Evolutionary conservation across 2,888 invertebrate genomes (phyloP).

Genomic region (Tenthredo notha): DNA sequence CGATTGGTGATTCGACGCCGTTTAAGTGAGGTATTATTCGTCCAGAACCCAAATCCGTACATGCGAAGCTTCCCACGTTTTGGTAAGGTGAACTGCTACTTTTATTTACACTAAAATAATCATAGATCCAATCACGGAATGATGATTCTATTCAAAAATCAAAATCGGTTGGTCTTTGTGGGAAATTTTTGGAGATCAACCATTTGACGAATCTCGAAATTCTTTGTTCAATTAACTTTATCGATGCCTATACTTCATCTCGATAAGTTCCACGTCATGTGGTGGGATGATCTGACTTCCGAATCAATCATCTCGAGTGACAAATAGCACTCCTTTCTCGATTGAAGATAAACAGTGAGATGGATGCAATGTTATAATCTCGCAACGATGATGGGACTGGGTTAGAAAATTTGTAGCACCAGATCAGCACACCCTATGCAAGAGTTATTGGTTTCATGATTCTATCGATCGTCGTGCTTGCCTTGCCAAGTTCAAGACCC

Average conservation of each 20-base stretch:
- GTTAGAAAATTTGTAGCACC: not conserved
- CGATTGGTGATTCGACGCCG: too few species aligned
- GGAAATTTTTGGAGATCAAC: not conserved
- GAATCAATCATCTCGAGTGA: slow-evolving; percentile 31
- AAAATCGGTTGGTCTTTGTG: not conserved
- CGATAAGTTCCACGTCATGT: not conserved
- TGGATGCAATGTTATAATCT: slow-evolving; percentile 5
- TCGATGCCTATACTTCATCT: not conserved
- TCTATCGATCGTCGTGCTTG: slow-evolving; percentile 12
- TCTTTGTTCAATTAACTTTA: not conserved
- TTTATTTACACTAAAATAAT: not conserved
- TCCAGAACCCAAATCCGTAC: too few species aligned
- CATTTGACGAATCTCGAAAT: not conserved
- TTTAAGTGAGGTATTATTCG: too few species aligned
- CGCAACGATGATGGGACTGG: not conserved
- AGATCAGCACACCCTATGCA: not conserved
- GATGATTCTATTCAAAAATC: not conserved
- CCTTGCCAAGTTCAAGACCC: slow-evolving; percentile 41
- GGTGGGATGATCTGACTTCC: not conserved
- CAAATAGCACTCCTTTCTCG: not conserved
- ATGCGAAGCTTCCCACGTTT: not conserved
- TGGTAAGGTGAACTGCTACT: not conserved
- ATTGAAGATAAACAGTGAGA: slow-evolving; percentile 13
- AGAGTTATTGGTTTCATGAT: slow-evolving; percentile 33
- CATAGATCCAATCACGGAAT: not conserved